Evolutionary conservation across 1,140 invertebrate genomes (phyloP), one percentile per base, ranked within the genome.

Genomic region (Brachionus plicatilis): DNA sequence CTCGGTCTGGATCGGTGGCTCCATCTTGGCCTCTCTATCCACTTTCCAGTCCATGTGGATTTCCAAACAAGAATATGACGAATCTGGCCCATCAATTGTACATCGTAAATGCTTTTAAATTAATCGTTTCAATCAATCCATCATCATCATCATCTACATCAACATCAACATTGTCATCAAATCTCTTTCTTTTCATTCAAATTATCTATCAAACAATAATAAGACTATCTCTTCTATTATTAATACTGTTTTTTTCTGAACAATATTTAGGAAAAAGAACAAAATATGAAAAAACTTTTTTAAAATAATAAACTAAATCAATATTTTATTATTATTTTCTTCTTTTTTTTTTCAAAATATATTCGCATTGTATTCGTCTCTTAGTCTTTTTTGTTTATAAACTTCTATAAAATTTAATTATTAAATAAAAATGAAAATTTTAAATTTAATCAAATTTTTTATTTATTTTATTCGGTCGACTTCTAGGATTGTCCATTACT

Each of bases 11-110:
- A 87, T 87, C 76, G 89, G 89, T 86, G 88, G 88, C 68, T 89
- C 89, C 5, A 90, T 90, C 86, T 85, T 90, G 78, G 90, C 89
- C 75, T 90, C 90, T 66, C 87, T 90, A 43, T 94, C 94, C 87
- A 90, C 90, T 85, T 91, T 91, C 88, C 90, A 91, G 86, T 90
- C 90, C 86, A 91, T 90, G 89, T 95, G 95, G 95, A 95, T 97
- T 91, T 94, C 94, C 88, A 96, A 96, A 90, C 94, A 96, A 90
- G 95, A 96, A 89, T 96, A 96, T 91, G 95, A 96, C 90, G 95
- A 96, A 90, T 95, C 94, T 87, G 95, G 95, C 86, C 95, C 95
- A 86, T 94, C 93, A 85, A 96, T 96, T 90, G 95, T 96, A 86
- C 95, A 96, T 93, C 93, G 94, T 91, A 95, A 95, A 91, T 95